Base-by-base conservation (phyloP, 2,797 vertebrate species). In the Phoebastria nigripes region DNA sequence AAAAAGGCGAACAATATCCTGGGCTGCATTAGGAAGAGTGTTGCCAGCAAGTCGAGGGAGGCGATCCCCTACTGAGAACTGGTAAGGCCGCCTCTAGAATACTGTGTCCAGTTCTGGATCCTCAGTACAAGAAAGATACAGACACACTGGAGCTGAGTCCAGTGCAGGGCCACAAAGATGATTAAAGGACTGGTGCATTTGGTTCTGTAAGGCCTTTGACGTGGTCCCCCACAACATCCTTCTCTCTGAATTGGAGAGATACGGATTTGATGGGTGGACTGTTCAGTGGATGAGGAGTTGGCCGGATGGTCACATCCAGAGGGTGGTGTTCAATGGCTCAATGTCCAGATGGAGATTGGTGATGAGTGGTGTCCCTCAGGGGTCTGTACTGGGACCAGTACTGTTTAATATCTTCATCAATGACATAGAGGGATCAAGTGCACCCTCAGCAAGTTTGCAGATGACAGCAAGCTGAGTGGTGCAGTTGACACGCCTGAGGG, bases 1-100 rank as follows among this genome's bases (percentile, higher is more conserved):
- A 29, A 79, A 59, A 9, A 1, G 18, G 14, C 1, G 3, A 51
- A 44, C 33, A 33, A 1, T 66, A 24, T 58, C 4, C 7, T 24
- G 12, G 33, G 37, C 42, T 58, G 18, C 24, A 11, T 51, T 58
- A 65, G 59, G 21, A 80, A 39, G 6, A 33, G 17, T 22, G 33
- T 66, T 87, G 59, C 14, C 15, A 16, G 44, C 31, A 42, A 55
- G 56, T 31, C 6, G 2, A 37, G 71, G 37, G 31, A 71, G 12
- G 11, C 21, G 25, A 31, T 63, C 15, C 29, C 71, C 20, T 62
- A 11, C n/a, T 79, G 26, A 25, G 41, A 47, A 55, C 25, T 49
- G 22, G 11, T 66, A 31, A 72, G 35, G 26, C 52, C 8, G 9
- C 26, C 18, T 44, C 12, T 35, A 12, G 37, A 51, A 39, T 42